A percentile compares a stretch with the other conserved stretches of the same genome.
phyloP scores from a whole-genome alignment of 2,113 vertebrate species.

The Aegotheles bennettii region DNA sequence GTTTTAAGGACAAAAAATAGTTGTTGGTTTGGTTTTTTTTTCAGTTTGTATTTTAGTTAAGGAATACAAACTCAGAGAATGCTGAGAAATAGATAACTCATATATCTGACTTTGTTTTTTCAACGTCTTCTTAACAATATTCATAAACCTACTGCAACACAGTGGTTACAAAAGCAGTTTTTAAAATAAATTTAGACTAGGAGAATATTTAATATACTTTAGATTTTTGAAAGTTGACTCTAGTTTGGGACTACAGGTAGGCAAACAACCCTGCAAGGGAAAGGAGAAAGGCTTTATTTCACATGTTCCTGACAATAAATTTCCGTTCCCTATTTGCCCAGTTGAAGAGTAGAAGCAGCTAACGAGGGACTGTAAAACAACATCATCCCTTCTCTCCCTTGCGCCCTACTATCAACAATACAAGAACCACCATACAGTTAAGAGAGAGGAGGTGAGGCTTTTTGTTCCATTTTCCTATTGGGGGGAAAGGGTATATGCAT shows the following conservation, averaged over 20 bases:
- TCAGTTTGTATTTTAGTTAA: not conserved
- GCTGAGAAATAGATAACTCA: not conserved
- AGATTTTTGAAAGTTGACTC: not conserved
- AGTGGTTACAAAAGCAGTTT: not conserved
- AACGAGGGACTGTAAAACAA: not conserved
- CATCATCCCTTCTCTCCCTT: not conserved
- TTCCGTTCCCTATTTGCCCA: not conserved
- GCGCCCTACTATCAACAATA: not conserved
- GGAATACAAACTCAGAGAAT: not conserved
- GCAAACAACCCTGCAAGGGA: not conserved
- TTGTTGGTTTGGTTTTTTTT: too few relatives aligned
- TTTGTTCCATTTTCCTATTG: not conserved
- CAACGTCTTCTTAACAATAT: not conserved
- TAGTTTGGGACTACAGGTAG: not conserved
- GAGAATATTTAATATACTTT: not conserved
- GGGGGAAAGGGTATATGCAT: not conserved
- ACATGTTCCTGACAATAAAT: not conserved
- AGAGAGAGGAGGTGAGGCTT: not conserved
- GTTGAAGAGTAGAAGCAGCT: not conserved
- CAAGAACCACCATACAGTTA: not conserved
- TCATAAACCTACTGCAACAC: not conserved
- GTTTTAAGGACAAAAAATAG: not conserved
- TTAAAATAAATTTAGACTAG: not conserved
- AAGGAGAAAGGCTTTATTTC: not conserved
- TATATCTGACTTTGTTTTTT: not conserved